Conservation (phyloP, 2,113 vertebrate species). For the Penelope pileata region DNA sequence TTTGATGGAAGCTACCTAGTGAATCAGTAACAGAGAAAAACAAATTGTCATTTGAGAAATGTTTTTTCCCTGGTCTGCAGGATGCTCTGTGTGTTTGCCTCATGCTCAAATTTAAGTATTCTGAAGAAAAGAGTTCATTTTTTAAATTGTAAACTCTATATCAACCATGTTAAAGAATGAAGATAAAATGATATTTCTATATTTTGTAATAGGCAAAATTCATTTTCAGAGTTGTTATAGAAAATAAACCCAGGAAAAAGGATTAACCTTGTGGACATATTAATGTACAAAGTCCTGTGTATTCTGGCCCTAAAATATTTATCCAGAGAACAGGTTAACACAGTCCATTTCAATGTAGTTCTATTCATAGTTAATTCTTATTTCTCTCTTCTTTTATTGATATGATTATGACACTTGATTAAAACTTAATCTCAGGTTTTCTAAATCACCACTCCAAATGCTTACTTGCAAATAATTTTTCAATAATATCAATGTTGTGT, state of each 20-base stretch:
- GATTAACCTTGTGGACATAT: neutral
- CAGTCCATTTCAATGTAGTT: neutral
- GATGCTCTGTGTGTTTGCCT: neutral
- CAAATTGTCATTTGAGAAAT: neutral
- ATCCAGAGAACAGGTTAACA: neutral
- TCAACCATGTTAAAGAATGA: neutral
- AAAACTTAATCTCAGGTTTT: neutral
- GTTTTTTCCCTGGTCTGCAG: neutral
- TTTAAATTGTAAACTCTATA: neutral
- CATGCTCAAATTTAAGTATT: neutral
- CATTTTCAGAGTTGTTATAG: neutral
- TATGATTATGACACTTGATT: neutral
- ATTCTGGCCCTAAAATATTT: neutral
- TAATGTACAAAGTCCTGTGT: neutral
- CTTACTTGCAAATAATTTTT: neutral
- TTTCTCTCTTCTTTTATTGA: neutral
- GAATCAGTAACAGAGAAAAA: conserved; percentile 51
- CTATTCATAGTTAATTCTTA: neutral
- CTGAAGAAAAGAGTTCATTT: neutral
- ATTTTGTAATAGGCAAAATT: neutral
- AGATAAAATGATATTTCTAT: neutral
- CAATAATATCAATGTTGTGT: neutral
- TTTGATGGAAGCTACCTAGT: conserved; percentile 24
- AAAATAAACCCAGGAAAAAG: neutral
- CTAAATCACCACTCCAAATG: neutral